Conservation (phyloP, 2,113 vertebrate species). For the Gymnorhina tibicen region DNA sequence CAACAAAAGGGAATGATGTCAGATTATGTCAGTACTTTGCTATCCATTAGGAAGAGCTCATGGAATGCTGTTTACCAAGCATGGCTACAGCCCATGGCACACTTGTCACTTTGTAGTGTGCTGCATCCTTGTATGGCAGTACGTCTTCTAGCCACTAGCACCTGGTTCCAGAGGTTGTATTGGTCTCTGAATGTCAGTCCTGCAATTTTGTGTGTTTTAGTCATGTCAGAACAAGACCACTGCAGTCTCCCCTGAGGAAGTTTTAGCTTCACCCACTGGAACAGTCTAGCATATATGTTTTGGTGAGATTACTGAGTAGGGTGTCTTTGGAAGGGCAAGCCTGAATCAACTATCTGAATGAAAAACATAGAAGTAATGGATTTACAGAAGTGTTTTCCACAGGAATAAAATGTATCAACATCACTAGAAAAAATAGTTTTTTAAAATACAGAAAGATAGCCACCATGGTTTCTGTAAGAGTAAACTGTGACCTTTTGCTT, state of each 20-base stretch:
- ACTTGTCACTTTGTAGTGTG: background rate
- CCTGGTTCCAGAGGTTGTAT: background rate
- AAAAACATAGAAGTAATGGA: background rate
- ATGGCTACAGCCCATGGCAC: background rate
- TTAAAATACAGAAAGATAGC: background rate
- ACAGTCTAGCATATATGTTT: background rate
- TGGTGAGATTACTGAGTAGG: background rate
- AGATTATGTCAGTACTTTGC: background rate
- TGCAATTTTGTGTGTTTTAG: background rate
- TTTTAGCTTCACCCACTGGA: background rate
- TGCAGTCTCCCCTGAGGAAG: background rate
- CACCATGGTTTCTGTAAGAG: background rate
- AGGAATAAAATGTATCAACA: background rate
- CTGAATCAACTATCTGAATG: background rate
- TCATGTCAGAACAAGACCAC: background rate
- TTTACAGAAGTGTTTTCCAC: background rate
- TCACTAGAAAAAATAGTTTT: background rate
- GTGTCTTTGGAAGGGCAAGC: background rate
- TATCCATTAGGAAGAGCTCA: background rate
- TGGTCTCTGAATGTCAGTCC: background rate
- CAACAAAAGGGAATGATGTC: background rate
- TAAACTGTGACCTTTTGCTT: background rate
- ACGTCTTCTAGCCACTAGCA: background rate
- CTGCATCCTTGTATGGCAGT: background rate
- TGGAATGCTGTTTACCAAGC: background rate